These are phyloP conservation scores for Geodia barretti DNA, from an alignment of 37 sponge, comb jelly and placozoan species.

Conservation along the genomic window DNA sequence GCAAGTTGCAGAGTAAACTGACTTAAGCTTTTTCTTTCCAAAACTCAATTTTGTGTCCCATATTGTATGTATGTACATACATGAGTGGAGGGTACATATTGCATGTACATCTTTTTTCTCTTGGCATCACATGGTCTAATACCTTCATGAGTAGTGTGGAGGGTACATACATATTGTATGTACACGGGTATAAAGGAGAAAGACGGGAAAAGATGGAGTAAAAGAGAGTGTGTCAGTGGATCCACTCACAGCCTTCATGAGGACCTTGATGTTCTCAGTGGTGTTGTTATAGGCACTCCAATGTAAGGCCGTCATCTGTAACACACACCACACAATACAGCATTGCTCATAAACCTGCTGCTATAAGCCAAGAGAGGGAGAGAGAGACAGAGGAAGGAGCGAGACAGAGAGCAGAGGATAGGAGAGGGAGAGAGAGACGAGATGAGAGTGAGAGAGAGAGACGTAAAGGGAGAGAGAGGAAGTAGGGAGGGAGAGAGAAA, in stretches of 20 bases:
- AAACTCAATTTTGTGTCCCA: too few relatives aligned
- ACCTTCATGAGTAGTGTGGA: too few relatives aligned
- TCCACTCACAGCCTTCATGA: constrained; percentile 74
- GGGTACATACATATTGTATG: not conserved
- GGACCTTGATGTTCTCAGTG: constrained; percentile 54
- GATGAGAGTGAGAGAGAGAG: not conserved
- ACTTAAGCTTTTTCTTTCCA: too few relatives aligned
- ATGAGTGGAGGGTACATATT: too few relatives aligned
- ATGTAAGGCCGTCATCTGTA: constrained; percentile 89
- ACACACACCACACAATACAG: too few relatives aligned
- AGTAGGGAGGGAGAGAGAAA: not conserved
- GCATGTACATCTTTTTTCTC: too few relatives aligned
- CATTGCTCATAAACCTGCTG: too few relatives aligned
- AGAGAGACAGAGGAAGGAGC: not conserved
- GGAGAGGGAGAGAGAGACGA: not conserved
- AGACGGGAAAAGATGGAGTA: constrained; percentile 7
- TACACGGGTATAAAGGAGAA: not conserved
- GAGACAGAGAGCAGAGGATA: not conserved
- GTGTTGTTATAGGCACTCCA: constrained; percentile 93
- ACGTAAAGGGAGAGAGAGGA: not conserved
- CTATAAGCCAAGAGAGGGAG: too few relatives aligned
- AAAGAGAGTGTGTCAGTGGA: not conserved
- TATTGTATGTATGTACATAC: too few relatives aligned
- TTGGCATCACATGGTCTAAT: too few relatives aligned
- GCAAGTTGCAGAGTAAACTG: too few relatives aligned